phyloP scores from a whole-genome alignment of 2,113 vertebrate genomes.

The Poeciliopsis occidentalis region DNA sequence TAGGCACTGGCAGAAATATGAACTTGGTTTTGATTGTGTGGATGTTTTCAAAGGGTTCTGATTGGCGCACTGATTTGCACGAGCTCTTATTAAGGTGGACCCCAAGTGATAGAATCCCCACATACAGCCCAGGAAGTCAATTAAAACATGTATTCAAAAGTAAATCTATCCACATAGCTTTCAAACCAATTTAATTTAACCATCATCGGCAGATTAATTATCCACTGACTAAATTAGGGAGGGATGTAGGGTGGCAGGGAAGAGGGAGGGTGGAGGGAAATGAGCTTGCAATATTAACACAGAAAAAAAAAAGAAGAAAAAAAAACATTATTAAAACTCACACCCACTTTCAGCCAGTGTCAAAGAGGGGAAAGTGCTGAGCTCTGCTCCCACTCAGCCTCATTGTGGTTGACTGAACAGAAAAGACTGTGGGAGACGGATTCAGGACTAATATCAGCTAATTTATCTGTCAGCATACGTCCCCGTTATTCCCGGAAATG shows the following conservation, averaged over 20 bases:
- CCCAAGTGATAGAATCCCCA: slow-evolving; percentile 31
- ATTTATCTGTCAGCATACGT: slow-evolving; percentile 46
- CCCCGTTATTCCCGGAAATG: slow-evolving; percentile 25
- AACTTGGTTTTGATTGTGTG: too few relatives aligned
- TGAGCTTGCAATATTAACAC: slow-evolving; percentile 26
- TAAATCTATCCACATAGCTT: slow-evolving; percentile 20
- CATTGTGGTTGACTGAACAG: slow-evolving; percentile 19
- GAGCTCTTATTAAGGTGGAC: background rate
- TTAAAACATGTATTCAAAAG: slow-evolving; percentile 16
- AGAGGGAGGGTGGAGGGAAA: slow-evolving; percentile 15
- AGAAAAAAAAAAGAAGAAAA: background rate
- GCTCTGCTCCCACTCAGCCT: slow-evolving; percentile 16
- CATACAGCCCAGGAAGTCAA: background rate
- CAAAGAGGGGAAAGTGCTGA: slow-evolving; percentile 16
- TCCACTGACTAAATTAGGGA: slow-evolving; percentile 13
- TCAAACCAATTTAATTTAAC: slow-evolving; percentile 24
- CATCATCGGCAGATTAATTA: slow-evolving; percentile 41
- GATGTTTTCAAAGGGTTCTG: too few relatives aligned
- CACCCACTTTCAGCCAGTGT: slow-evolving; percentile 14
- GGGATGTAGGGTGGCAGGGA: background rate
- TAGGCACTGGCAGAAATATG: too few relatives aligned
- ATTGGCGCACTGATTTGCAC: too few relatives aligned
- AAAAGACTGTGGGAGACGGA: slow-evolving; percentile 14
- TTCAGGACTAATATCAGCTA: slow-evolving; percentile 15
- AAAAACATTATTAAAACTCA: slow-evolving; percentile 35